A percentile compares a stretch with the other conserved stretches of the same genome.
Evolutionary conservation across 2,113 vertebrate species (phyloP).

Genomic region (Excalfactoria chinensis): DNA sequence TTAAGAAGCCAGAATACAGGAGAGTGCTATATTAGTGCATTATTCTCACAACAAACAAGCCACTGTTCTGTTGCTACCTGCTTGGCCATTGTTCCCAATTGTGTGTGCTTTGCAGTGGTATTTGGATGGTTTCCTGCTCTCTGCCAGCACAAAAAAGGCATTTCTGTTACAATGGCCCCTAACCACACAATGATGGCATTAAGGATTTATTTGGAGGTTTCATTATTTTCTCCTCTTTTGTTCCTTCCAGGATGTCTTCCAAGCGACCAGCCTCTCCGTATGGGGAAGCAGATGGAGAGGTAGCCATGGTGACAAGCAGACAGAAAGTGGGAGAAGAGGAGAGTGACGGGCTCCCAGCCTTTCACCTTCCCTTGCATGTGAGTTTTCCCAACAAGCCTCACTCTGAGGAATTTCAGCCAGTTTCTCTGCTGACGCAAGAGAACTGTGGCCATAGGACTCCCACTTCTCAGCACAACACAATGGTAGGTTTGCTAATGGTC

Average conservation of each 20-base stretch:
- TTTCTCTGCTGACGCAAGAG: slow-evolving; percentile 86
- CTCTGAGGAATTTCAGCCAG: slow-evolving; percentile 87
- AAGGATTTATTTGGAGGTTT: slow-evolving; percentile 89
- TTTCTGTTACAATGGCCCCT: slow-evolving; percentile 88
- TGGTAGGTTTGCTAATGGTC: slow-evolving; percentile 82
- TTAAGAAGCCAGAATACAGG: slow-evolving; percentile 82
- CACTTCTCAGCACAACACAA: slow-evolving; percentile 86
- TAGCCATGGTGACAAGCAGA: slow-evolving; percentile 99
- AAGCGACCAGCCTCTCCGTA: slow-evolving; percentile 99
- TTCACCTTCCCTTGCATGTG: slow-evolving; percentile 98
- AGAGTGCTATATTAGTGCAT: slow-evolving; percentile 83
- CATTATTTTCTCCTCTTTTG: slow-evolving; percentile 89
- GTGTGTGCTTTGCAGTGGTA: slow-evolving; percentile 84
- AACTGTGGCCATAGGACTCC: slow-evolving; percentile 91
- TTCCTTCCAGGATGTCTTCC: slow-evolving; percentile 99
- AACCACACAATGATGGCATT: slow-evolving; percentile 88
- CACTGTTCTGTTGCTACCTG: slow-evolving; percentile 86
- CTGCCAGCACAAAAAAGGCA: slow-evolving; percentile 85
- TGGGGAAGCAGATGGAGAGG: slow-evolving; percentile 99
- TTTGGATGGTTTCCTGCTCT: slow-evolving; percentile 88
- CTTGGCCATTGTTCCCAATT: slow-evolving; percentile 86
- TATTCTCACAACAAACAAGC: slow-evolving; percentile 87
- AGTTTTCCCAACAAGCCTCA: slow-evolving; percentile 95
- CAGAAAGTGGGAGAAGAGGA: slow-evolving; percentile 98
- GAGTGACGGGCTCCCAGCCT: slow-evolving; percentile 94